These are phyloP conservation scores for Torymus texanus DNA, from an alignment of 2,888 invertebrate species.

Conservation along the genomic window DNA sequence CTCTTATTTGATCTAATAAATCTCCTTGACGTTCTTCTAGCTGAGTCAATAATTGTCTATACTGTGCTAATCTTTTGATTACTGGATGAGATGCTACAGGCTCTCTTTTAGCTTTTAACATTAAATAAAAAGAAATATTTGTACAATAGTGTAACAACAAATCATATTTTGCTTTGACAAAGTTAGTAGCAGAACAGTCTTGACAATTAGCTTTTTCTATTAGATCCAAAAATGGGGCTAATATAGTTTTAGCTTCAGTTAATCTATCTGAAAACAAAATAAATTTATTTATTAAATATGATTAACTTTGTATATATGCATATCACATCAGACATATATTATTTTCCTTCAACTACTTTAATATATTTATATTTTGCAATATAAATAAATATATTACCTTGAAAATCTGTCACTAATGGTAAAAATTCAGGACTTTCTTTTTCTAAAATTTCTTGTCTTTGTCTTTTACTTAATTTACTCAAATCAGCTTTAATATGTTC, in stretches of 20 bases:
- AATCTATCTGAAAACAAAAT: constrained; percentile 74
- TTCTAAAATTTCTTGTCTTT: constrained; percentile 85
- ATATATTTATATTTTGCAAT: too few species aligned
- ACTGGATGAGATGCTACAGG: constrained; percentile 91
- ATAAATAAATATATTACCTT: constrained; percentile 76
- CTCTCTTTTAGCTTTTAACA: constrained; percentile 86
- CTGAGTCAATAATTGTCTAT: constrained; percentile 85
- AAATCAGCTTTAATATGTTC: constrained; percentile 85
- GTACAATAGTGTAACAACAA: constrained; percentile 87
- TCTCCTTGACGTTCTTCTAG: constrained; percentile 83
- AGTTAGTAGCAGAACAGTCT: constrained; percentile 82
- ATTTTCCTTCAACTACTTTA: background rate
- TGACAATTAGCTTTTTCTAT: constrained; percentile 80
- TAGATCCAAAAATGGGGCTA: constrained; percentile 82
- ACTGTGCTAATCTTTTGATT: constrained; percentile 88
- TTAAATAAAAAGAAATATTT: constrained; percentile 90
- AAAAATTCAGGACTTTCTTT: constrained; percentile 93
- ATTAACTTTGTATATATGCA: background rate
- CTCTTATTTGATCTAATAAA: constrained; percentile 82
- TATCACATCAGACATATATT: constrained; percentile 21
- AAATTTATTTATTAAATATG: constrained; percentile 26
- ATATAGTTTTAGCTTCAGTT: constrained; percentile 80
- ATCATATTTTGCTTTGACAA: constrained; percentile 83
- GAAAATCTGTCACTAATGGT: constrained; percentile 86
- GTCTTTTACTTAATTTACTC: constrained; percentile 83